phyloP scores from a whole-genome alignment of 1,140 invertebrate genomes.

The Cryptotermes secundus region DNA sequence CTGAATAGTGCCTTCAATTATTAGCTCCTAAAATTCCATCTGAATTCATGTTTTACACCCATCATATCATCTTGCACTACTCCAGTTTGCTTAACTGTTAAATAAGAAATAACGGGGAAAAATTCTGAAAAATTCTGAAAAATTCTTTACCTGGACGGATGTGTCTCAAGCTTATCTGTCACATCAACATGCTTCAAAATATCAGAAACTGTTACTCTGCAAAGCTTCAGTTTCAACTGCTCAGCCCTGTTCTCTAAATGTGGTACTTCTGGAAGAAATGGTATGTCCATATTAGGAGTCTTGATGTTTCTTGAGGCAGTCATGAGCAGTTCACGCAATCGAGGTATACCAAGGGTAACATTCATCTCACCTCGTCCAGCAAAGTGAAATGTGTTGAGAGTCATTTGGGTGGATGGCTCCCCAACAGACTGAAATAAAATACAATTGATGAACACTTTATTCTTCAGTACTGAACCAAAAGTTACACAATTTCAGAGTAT shows the following conservation, averaged over 20 bases:
- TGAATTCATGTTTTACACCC: too few relatives aligned
- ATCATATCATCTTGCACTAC: too few relatives aligned
- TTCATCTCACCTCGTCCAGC: conserved; percentile 99
- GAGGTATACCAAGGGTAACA: conserved; percentile 95
- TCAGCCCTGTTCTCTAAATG: conserved; percentile 65
- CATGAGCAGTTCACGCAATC: conserved; percentile 96
- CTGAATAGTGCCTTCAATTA: too few relatives aligned
- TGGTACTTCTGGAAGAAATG: conserved; percentile 59
- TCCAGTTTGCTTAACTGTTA: too few relatives aligned
- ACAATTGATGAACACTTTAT: neutral
- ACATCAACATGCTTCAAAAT: conserved; percentile 76
- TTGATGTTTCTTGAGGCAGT: conserved; percentile 88
- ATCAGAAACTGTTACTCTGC: conserved; percentile 72
- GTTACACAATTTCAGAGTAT: neutral
- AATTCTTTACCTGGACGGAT: conserved; percentile 48
- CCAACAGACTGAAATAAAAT: conserved; percentile 71
- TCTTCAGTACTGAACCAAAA: neutral
- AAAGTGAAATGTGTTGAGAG: conserved; percentile 99
- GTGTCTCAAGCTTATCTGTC: conserved; percentile 57
- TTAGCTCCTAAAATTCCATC: too few relatives aligned
- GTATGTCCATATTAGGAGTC: conserved; percentile 95
- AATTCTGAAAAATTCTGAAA: too few relatives aligned
- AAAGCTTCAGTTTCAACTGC: conserved; percentile 67
- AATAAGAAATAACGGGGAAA: too few relatives aligned
- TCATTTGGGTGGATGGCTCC: conserved; percentile 99